Evolutionary conservation across 2,888 invertebrate genomes (phyloP), one percentile per base, ranked within the genome.

Genomic region (Entomobrya multifasciata): DNA sequence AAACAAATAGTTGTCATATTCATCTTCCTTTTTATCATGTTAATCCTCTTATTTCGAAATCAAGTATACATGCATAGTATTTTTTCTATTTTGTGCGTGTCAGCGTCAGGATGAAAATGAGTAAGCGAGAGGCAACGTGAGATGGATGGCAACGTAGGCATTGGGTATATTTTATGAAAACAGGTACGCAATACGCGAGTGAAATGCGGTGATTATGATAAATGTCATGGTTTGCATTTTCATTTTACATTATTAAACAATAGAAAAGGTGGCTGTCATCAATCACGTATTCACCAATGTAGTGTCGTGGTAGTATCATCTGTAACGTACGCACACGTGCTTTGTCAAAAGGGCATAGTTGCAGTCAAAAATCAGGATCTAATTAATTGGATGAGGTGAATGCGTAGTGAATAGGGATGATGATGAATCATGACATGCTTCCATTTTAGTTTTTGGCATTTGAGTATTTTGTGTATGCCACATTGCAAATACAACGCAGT

Each of bases 361-460:
- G 6, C 62, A 62, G n/a, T 11, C 36, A 27, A 55, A 55, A 77
- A 77, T 77, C 57, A 57, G 57, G 55, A 77, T 77, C 77, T 77
- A 77, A 77, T 77, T 77, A 77, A 77, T 57, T 77, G 72, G 72
- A 47, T 49, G 49, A 49, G 36, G 36, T 30, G 36, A 17, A 17
- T 52, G 52, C 17, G 52, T 52, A 17, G 52, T 17, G 52, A 36
- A 52, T 52, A 17, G 17, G 8, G 36, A 36, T 36, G n/a, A 62
- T 30, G 62, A 62, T 62, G 62, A 62, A 62, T 62, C 36, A n/a
- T 62, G 62, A 62, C 30, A 30, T 30, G 30, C 62, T 62, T 36
- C 62, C 36, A 62, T 62, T 62, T 62, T 36, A n/a, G n/a, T 30
- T 60, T 36, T 36, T 36, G 36, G 36, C 36, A 36, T 36, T 36